phyloP scores from a whole-genome alignment of 2,113 vertebrate species.

The Carassius auratus region DNA sequence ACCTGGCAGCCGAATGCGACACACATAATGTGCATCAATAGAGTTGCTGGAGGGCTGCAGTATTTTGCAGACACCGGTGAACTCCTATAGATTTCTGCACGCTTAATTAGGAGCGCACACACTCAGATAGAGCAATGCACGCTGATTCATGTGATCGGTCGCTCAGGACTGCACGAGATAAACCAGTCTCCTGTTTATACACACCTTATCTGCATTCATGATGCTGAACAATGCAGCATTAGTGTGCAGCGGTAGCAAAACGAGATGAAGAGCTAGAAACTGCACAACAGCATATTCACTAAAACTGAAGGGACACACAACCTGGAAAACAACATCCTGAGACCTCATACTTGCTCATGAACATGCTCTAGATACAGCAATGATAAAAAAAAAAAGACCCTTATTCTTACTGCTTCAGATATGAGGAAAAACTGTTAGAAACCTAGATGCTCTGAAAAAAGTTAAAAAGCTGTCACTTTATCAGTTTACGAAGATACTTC shows the following conservation, averaged over 20 bases:
- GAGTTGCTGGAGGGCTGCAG: not conserved
- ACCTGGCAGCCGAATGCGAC: not conserved
- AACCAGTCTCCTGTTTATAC: constrained; percentile 23
- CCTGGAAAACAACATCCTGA: not conserved
- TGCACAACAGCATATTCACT: not conserved
- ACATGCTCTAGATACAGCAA: not conserved
- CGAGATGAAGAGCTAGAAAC: not conserved
- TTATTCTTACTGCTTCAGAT: not conserved
- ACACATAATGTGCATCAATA: not conserved
- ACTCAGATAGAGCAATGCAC: not conserved
- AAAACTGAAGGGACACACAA: not conserved
- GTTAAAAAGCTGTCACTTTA: no score
- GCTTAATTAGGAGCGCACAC: constrained; percentile 25
- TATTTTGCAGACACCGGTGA: not conserved
- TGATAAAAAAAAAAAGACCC: not conserved
- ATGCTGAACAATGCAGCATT: constrained; percentile 34
- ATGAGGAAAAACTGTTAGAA: not conserved
- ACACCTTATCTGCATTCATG: constrained; percentile 35
- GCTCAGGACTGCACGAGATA: not conserved
- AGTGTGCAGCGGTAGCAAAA: not conserved
- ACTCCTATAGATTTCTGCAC: not conserved
- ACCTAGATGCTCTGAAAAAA: no score
- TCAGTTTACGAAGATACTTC: no score
- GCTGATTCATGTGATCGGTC: constrained; percentile 23
- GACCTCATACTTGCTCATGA: not conserved